Base-by-base conservation (phyloP, 2,113 vertebrate species). In the Anarhynchus alexandrinus region DNA sequence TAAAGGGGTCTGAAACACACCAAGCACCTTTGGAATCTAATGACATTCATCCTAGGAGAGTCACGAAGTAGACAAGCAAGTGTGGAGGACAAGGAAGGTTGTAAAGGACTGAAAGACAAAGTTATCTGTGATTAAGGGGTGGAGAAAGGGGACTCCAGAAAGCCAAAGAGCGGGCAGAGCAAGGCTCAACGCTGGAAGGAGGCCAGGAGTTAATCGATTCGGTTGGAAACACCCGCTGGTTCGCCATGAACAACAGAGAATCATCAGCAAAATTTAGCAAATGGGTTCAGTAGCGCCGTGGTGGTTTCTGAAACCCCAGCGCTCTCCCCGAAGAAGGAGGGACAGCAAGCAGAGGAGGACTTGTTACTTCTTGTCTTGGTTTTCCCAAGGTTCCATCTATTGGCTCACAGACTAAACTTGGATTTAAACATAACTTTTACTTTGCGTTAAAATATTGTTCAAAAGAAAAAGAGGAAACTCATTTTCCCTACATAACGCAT, bases 281-380 rank as follows among this genome's bases (percentile, higher is more conserved):
- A 4, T 3, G 4, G 38, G 30, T 18, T 30, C n/a, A 11, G 2
- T 1, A 2, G 32, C 5, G 22, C 9, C 15, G 6, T 1, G 36
- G 18, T 17, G 2, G 9, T 13, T 45, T 34, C 59, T 13, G 16
- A 57, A 71, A 36, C 18, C 17, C 64, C 82, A 52, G 21, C 19
- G 15, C 30, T 36, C 29, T 34, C 72, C n/a, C 26, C 40, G 32
- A 21, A 19, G 29, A 15, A 18, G 26, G 47, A 7, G 43, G 11
- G 52, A 15, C 4, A 40, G 27, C 13, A n/a, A 29, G 23, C 21
- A 43, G 88, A 86, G 59, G 22, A 73, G 92, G n/a, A 66, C 18
- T n/a, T 27, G 19, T 9, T 27, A 29, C 51, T n/a, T 22, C 85
- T 74, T 74, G 36, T 30, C 64, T 8, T 67, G 77, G 51, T 59